Base-by-base conservation (phyloP, 2,888 invertebrate species). In the Uloborus plumipes region DNA sequence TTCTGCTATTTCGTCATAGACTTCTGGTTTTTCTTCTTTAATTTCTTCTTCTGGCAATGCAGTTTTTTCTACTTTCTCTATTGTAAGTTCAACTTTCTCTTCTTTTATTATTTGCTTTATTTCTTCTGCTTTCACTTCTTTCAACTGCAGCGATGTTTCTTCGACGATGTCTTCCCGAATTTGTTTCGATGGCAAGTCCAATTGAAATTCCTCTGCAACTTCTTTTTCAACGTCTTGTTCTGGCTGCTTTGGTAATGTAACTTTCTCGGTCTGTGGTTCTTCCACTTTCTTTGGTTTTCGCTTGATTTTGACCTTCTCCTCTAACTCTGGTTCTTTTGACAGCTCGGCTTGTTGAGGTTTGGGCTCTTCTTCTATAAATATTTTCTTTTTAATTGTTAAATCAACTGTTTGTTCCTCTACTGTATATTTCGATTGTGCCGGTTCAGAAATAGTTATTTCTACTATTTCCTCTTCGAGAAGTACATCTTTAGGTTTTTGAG, bases 261-360 rank as follows among this genome's bases (percentile, higher is more conserved):
- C 64, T 51, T 76, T n/a, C 20, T 69, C 69, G 22, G 84, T 51
- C 49, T 76, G 73, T 4, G 87, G 78, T 18, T 72, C 74, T 80
- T 88, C 88, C 55, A 89, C 86, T 74, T 90, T 90, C 4, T 89
- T 90, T 86, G 89, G 91, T 84, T 90, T 90, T 91, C 91, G 90
- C 86, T 91, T 93, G 7, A 92, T 88, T 4, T 91, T 89, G 83
- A 91, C 91, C 87, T 92, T 74, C 59, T 81, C 80, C 49, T 80
- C 73, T 0, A 51, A 51, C 47, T 58, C 64, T 16, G 69, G 70
- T 53, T 55, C 22, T 58, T 80, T 73, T 18, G 67, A 53, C 39
- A 80, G 47, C 26, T 69, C 62, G 20, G 79, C 55, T 58, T 65
- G 64, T 20, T 64, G 22, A 11, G 77, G 77, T 51, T 59, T 16